These are phyloP conservation scores for Pygmarrhopalites habei DNA, from an alignment of 1,140 invertebrate species.

Conservation along the genomic window DNA sequence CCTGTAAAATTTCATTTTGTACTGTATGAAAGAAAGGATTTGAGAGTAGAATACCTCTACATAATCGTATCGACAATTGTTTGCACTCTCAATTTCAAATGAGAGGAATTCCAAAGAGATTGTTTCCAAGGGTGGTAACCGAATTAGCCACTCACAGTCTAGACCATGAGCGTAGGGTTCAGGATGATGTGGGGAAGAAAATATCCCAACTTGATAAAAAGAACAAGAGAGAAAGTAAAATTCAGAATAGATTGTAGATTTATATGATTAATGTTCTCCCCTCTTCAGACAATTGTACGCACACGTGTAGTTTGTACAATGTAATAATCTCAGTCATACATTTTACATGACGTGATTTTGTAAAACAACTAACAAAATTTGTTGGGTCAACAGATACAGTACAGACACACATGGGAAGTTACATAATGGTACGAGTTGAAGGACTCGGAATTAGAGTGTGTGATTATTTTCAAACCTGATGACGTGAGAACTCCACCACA, in stretches of 20 bases:
- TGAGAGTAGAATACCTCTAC: too few species aligned
- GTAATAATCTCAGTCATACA: background rate
- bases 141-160: conserved; percentile 71
- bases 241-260: background rate
- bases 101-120: conserved; percentile 57
- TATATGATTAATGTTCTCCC: background rate
- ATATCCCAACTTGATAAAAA: background rate
- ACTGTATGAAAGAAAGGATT: too few species aligned
- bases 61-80: conserved; percentile 58
- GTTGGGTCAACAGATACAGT: too few species aligned
- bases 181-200: conserved; percentile 50
- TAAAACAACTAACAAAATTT: background rate
- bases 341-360: background rate
- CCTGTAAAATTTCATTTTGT: too few species aligned
- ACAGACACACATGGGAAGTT: too few species aligned
- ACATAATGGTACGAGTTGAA: too few species aligned
- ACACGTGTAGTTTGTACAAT: background rate
- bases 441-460: too few species aligned
- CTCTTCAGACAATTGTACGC: too few species aligned
- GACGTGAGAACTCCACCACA: conserved; percentile 70
- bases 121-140: conserved; percentile 51
- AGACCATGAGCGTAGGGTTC: conserved; percentile 54
- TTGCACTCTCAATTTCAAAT: conserved; percentile 57
- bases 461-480: background rate
- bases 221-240: background rate